A percentile compares a stretch with the other conserved stretches of the same genome.
Evolutionary conservation across 2,113 vertebrate species (phyloP).

Genomic region (Physeter macrocephalus): DNA sequence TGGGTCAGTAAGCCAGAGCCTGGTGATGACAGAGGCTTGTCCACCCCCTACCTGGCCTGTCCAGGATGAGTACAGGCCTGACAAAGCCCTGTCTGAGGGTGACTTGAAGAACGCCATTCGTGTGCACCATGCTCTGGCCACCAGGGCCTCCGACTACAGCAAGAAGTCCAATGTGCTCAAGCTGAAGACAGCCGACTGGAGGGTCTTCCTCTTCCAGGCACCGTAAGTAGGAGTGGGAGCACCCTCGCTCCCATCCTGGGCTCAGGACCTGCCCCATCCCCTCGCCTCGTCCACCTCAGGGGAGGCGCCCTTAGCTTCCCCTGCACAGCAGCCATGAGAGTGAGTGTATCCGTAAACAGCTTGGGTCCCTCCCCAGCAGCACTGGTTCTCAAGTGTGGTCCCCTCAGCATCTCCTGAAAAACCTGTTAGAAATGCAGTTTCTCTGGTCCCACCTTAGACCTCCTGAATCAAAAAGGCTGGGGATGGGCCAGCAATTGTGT

Average conservation of each 20-base stretch:
- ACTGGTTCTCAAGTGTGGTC: neutral
- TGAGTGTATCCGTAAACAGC: neutral
- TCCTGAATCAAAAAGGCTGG: neutral
- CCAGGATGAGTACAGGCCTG: constrained; percentile 96
- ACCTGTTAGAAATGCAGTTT: neutral
- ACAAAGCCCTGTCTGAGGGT: constrained; percentile 94
- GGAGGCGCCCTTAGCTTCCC: neutral
- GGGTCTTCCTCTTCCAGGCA: constrained; percentile 96
- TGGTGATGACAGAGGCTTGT: neutral
- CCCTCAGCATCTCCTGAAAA: neutral
- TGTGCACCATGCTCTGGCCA: constrained; percentile 95
- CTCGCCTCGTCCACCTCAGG: neutral
- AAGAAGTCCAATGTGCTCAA: constrained; percentile 95
- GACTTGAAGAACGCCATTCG: constrained; percentile 96
- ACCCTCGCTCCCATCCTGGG: neutral
- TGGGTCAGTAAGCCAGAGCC: neutral
- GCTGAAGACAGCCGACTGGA: constrained; percentile 97
- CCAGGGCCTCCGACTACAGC: constrained; percentile 95
- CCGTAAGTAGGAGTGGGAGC: constrained; percentile 83
- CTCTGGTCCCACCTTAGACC: neutral
- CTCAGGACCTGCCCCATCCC: neutral
- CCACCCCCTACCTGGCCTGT: constrained; percentile 16
- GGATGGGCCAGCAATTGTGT: neutral
- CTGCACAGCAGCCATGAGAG: neutral
- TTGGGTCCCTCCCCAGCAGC: neutral